Conservation (phyloP, 1,140 invertebrate species). For the Orchesella cincta region DNA sequence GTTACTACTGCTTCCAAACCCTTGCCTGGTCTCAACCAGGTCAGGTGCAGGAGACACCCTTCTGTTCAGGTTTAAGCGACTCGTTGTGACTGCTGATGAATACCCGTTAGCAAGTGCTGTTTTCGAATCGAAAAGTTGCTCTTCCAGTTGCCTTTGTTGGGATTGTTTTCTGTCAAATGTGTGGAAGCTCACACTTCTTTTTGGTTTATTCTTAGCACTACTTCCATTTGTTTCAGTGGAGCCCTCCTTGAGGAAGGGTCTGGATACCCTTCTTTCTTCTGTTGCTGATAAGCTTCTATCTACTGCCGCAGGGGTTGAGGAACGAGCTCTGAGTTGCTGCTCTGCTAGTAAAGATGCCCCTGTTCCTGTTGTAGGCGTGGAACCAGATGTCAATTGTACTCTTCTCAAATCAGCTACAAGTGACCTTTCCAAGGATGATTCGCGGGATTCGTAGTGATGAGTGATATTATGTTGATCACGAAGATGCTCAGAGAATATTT, state of each 20-base stretch:
- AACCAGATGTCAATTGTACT: neutral
- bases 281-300: slow-evolving; percentile 1
- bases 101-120: slow-evolving; percentile 2
- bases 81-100: slow-evolving; percentile 9
- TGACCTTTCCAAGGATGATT: neutral
- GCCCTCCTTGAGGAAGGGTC: neutral
- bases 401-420: neutral
- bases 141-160: neutral
- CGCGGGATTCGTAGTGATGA: neutral
- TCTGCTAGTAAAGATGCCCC: neutral
- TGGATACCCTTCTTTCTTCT: neutral
- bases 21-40: slow-evolving; percentile 22
- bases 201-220: neutral
- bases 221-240: neutral
- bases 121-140: too few species aligned
- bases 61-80: slow-evolving; percentile 27
- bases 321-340: neutral
- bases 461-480: neutral
- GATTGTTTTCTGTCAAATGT: slow-evolving; percentile 19
- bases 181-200: slow-evolving; percentile 26
- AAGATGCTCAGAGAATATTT: neutral
- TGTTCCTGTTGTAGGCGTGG: neutral
- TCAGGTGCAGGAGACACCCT: slow-evolving; percentile 20
- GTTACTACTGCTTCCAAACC: slow-evolving; percentile 19
- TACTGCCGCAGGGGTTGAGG: neutral